Conservation (phyloP, 2,797 vertebrate species). For the Agapornis canus region DNA sequence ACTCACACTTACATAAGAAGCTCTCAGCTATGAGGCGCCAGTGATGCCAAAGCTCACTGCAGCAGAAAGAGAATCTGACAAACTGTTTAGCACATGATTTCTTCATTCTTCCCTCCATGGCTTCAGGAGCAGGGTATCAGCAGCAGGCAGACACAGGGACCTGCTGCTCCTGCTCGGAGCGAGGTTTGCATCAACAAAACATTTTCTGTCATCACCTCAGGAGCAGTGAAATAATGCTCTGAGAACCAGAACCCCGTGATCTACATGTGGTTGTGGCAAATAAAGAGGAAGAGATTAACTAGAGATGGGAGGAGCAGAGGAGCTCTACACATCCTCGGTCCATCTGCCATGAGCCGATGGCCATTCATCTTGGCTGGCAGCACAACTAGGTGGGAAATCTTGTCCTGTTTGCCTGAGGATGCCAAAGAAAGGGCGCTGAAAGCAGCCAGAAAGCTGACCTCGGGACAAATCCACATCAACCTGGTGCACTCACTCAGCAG, state of each 20-base stretch:
- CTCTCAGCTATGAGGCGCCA: not conserved
- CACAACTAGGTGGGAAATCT: not conserved
- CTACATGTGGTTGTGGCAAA: not conserved
- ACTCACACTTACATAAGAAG: conserved; percentile 12
- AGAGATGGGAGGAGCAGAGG: not conserved
- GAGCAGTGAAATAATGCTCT: not conserved
- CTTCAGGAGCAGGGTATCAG: not conserved
- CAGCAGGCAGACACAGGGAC: not conserved
- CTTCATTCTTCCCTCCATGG: not conserved
- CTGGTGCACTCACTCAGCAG: not conserved
- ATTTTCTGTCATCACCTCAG: not conserved
- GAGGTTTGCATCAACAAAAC: not conserved
- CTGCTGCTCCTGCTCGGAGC: not conserved
- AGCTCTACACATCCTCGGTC: not conserved
- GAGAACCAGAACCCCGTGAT: not conserved
- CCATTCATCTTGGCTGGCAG: not conserved
- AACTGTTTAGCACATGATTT: not conserved
- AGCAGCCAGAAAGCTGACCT: not conserved
- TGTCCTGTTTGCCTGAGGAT: not conserved
- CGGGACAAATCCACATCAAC: not conserved
- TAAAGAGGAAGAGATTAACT: not conserved
- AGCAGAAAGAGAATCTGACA: not conserved
- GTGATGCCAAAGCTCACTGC: not conserved
- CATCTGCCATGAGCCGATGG: not conserved
- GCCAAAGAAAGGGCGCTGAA: not conserved